A percentile compares a stretch with the other conserved stretches of the same genome.
Conservation (phyloP, 1,140 invertebrate genomes). For the Cydia fagiglandana region DNA sequence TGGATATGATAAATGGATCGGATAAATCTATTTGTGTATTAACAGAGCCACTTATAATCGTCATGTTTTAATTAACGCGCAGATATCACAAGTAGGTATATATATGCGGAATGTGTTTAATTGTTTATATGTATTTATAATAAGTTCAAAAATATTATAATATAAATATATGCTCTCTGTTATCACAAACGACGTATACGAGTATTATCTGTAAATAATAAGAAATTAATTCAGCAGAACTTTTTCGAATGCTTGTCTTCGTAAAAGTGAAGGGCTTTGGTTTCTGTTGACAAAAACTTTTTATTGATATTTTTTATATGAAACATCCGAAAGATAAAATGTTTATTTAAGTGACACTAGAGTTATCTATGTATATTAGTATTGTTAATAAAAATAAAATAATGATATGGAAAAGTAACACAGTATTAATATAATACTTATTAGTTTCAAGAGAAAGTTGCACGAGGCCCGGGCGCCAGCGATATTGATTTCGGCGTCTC, state of each 20-base stretch:
- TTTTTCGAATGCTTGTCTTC: too few species aligned
- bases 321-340: too few species aligned
- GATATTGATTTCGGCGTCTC: slow-evolving; percentile 7
- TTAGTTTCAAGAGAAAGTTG: background rate
- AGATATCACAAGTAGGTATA: background rate
- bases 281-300: too few species aligned
- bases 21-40: background rate
- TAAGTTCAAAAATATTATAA: background rate
- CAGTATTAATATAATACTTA: background rate
- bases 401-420: too few species aligned
- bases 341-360: too few species aligned
- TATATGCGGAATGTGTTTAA: background rate
- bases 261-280: too few species aligned
- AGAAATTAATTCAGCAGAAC: too few species aligned
- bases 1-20: background rate
- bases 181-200: background rate
- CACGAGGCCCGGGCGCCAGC: background rate
- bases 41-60: background rate
- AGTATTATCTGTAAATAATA: too few species aligned
- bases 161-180: background rate
- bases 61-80: background rate
- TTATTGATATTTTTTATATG: too few species aligned
- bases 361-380: too few species aligned
- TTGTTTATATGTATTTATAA: background rate
- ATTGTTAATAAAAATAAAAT: background rate